These are phyloP conservation scores for Augochlorella aurata DNA, from an alignment of 2,888 invertebrate species.

Conservation along the genomic window DNA sequence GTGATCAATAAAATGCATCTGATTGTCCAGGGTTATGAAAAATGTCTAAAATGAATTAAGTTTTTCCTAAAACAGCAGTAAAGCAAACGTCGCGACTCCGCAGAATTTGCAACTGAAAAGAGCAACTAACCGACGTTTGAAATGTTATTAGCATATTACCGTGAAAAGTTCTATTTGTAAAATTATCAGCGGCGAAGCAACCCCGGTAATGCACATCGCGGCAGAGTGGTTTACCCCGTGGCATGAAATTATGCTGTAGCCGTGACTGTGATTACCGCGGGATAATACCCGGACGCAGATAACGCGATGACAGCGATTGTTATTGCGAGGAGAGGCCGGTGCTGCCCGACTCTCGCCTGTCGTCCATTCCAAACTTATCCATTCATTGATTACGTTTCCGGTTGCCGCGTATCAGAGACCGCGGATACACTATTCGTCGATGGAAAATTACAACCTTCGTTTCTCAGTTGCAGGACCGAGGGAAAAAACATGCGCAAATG, in stretches of 20 bases:
- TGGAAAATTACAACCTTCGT: conserved; percentile 26
- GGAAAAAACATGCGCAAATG: not conserved
- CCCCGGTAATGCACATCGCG: conserved; percentile 46
- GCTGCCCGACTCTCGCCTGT: conserved; percentile 50
- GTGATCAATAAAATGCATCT: too few species aligned
- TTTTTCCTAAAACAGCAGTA: not conserved
- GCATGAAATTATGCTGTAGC: conserved; percentile 56
- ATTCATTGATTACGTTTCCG: conserved; percentile 59
- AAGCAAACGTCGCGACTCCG: too few species aligned
- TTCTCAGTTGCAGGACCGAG: not conserved
- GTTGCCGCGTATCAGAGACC: conserved; percentile 26
- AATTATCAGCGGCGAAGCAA: conserved; percentile 20
- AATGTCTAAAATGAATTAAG: not conserved
- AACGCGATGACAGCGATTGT: conserved; percentile 64
- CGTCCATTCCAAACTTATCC: conserved; percentile 60
- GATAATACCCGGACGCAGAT: conserved; percentile 59
- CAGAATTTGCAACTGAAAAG: not conserved
- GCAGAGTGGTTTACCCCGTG: conserved; percentile 57
- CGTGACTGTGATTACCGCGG: conserved; percentile 59
- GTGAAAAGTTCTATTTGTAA: conserved; percentile 1
- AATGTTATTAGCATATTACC: not conserved
- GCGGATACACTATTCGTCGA: conserved; percentile 5
- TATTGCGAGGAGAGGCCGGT: conserved; percentile 63
- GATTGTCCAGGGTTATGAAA: too few species aligned
- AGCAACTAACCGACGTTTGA: not conserved